Percentiles rank a stretch among this genome's conserved stretches.
These are phyloP conservation scores for Melangyna quadrimaculata DNA, from an alignment of 2,888 invertebrate genomes.

Conservation along the genomic window DNA sequence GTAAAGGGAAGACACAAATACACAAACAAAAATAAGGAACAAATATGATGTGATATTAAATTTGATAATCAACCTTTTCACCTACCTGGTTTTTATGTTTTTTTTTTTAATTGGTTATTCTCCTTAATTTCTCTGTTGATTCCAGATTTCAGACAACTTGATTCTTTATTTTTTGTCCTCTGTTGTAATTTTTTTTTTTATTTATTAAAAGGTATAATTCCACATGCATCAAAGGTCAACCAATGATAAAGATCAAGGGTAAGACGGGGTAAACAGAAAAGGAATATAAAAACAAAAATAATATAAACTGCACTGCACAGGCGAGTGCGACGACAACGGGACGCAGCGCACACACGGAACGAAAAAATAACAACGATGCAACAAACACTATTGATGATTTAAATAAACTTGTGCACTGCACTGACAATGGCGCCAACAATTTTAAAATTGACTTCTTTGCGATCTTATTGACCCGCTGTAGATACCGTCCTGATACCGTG, in stretches of 20 bases:
- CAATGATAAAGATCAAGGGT: conserved; percentile 38
- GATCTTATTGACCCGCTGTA: conserved; percentile 37
- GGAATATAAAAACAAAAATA: conserved; percentile 27
- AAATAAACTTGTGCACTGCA: conserved; percentile 34
- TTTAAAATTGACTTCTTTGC: conserved; percentile 36
- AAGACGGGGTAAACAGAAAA: background rate
- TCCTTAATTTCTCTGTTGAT: background rate
- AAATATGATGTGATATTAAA: background rate
- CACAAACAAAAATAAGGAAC: background rate
- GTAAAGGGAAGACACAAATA: background rate
- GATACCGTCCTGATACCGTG: conserved; percentile 12
- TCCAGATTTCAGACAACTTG: conserved; percentile 15
- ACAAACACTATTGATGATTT: conserved; percentile 26
- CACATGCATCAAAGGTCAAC: background rate
- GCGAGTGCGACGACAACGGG: background rate
- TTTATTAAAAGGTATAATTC: conserved; percentile 46
- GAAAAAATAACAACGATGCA: conserved; percentile 1
- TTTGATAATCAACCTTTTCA: conserved; percentile 2
- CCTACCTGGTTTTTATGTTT: conserved; percentile 41
- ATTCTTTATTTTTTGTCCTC: conserved; percentile 8
- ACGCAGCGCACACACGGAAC: conserved; percentile 17
- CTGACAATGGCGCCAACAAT: conserved; percentile 56
- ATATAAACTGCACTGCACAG: background rate
- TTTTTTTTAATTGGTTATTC: background rate
- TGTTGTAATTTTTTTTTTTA: conserved; percentile 31